A percentile compares a stretch with the other conserved stretches of the same genome.
These are phyloP conservation scores for Enteromius radiatus DNA, from an alignment of 2,797 vertebrate genomes.

Conservation along the genomic window DNA sequence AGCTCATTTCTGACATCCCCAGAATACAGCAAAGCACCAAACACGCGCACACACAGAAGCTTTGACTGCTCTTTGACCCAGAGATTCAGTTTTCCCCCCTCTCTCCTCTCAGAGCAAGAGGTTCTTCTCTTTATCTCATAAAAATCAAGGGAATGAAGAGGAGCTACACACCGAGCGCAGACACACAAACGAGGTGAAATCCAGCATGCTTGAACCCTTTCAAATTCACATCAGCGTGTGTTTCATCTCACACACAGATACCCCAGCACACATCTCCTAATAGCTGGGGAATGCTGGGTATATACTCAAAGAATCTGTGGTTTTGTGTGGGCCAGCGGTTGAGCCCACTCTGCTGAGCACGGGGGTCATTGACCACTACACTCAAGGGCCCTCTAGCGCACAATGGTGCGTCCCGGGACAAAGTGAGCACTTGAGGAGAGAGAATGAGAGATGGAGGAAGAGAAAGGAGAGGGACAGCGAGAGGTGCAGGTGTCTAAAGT, in stretches of 20 bases:
- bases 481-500: slow-evolving; percentile 69
- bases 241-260: slow-evolving; percentile 34
- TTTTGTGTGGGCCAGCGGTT: slow-evolving; percentile 80
- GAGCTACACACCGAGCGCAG: slow-evolving; percentile 19
- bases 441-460: slow-evolving; percentile 55
- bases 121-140: slow-evolving; percentile 44
- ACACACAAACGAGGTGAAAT: slow-evolving; percentile 37
- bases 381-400: slow-evolving; percentile 81
- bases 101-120: slow-evolving; percentile 52
- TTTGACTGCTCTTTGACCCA: slow-evolving; percentile 74
- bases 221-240: slow-evolving; percentile 13
- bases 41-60: slow-evolving; percentile 63
- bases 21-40: slow-evolving; percentile 62
- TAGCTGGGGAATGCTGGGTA: slow-evolving; percentile 46
- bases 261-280: slow-evolving; percentile 33
- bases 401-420: slow-evolving; percentile 82
- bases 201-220: not conserved
- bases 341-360: slow-evolving; percentile 80
- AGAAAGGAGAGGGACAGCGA: slow-evolving; percentile 42
- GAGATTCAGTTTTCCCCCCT: slow-evolving; percentile 62
- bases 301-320: slow-evolving; percentile 72
- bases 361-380: slow-evolving; percentile 75
- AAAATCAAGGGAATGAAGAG: slow-evolving; percentile 33
- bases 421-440: slow-evolving; percentile 85
- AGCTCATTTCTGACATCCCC: not conserved